Conservation (phyloP, 2,113 vertebrate species). For the Myotis lucifugus region DNA sequence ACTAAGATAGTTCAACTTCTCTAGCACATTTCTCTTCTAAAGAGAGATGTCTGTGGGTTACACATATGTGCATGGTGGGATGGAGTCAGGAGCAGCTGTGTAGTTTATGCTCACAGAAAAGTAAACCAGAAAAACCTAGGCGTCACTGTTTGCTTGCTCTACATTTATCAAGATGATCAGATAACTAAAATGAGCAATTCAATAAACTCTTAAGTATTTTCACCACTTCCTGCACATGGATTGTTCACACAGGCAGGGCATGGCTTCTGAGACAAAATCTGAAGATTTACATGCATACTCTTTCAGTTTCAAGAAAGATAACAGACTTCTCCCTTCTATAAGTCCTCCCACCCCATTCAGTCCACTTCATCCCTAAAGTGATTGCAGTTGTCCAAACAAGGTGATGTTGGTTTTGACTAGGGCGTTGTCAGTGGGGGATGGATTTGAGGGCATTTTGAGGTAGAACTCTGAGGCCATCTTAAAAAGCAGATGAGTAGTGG, state of each 20-base stretch:
- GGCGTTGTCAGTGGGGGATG: background rate
- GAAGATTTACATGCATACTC: constrained; percentile 57
- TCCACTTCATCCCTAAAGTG: background rate
- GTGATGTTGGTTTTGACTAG: background rate
- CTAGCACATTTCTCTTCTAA: constrained; percentile 46
- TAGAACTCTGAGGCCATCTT: background rate
- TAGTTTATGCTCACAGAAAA: constrained; percentile 68
- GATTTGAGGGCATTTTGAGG: background rate
- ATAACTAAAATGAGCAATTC: constrained; percentile 79
- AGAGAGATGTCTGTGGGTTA: constrained; percentile 46
- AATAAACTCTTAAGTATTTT: constrained; percentile 73
- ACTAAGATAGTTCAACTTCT: constrained; percentile 32
- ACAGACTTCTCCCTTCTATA: background rate
- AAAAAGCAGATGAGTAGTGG: background rate
- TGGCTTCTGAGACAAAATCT: constrained; percentile 79
- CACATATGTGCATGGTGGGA: constrained; percentile 34
- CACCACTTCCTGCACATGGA: constrained; percentile 85
- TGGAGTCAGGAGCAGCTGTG: constrained; percentile 64
- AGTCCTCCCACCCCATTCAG: background rate
- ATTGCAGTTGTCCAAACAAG: background rate
- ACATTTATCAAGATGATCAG: constrained; percentile 82
- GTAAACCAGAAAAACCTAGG: constrained; percentile 78
- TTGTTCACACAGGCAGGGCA: constrained; percentile 43
- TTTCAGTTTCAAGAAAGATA: constrained; percentile 27
- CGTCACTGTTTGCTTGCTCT: constrained; percentile 78